Evolutionary conservation across 2,113 vertebrate genomes (phyloP).

Genomic region (Siniperca knerii): DNA sequence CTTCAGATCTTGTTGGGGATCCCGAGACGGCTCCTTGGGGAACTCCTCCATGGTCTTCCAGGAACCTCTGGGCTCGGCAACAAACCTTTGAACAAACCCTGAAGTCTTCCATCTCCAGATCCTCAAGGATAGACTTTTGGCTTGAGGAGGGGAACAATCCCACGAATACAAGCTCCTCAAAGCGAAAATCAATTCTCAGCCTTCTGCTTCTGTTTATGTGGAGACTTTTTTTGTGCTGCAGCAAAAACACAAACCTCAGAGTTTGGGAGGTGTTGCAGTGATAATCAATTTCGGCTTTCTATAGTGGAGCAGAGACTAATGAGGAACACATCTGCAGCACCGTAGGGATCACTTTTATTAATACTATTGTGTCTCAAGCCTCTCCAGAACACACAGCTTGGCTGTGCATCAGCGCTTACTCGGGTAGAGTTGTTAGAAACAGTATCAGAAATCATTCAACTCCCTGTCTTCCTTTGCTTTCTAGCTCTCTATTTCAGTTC

Average conservation of each 20-base stretch:
- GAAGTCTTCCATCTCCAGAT: constrained; percentile 17
- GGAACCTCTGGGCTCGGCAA: neutral
- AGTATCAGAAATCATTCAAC: constrained; percentile 7
- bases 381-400: constrained; percentile 7
- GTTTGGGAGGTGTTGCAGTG: constrained; percentile 33
- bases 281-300: constrained; percentile 56
- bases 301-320: constrained; percentile 51
- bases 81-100: constrained; percentile 23
- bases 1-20: neutral
- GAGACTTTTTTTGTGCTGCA: constrained; percentile 6
- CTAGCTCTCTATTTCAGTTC: neutral
- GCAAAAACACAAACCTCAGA: constrained; percentile 19
- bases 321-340: constrained; percentile 49
- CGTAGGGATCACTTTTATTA: constrained; percentile 51
- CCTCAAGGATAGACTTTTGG: neutral
- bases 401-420: constrained; percentile 11
- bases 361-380: constrained; percentile 16
- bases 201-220: constrained; percentile 8
- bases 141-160: constrained; percentile 3
- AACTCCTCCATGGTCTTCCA: neutral
- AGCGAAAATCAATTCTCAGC: constrained; percentile 37
- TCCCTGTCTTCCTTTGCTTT: neutral
- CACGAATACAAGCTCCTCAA: constrained; percentile 20
- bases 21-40: constrained; percentile 26
- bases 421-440: constrained; percentile 12